Evolutionary conservation across 2,888 invertebrate genomes (phyloP), one percentile per base, ranked within the genome.

Genomic region (Sesia bembeciformis): DNA sequence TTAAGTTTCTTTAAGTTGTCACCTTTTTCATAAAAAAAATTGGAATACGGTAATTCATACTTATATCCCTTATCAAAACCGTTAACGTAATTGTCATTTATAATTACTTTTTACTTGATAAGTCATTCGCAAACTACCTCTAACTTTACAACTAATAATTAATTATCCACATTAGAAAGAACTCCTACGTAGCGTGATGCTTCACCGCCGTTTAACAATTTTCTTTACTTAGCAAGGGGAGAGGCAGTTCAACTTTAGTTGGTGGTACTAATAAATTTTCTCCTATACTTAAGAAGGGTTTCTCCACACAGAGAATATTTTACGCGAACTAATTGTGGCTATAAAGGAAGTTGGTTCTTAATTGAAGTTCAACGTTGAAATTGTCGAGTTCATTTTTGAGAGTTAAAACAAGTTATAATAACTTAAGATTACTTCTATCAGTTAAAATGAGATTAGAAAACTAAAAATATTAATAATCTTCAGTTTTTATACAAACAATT

Each of bases 221-320:
- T 46, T 8, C 23, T n/a, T 46, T n/a, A 46, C n/a, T 46, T 46
- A 8, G 4, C 8, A 5, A 4, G 50, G 38, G 39, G 38, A 3
- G 50, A 38, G 39, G 5, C 38, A 39, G 50, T 50, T 59, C 52
- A 52, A 57, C 57, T 69, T 66, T 70, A 72, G 55, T 62, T 63
- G 58, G 67, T 71, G 66, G 69, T 62, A 67, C 72, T 76, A 74
- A 75, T 71, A 61, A 76, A 65, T 64, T 60, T 60, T 53, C 39
- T 50, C 56, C 59, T 57, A 61, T 58, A 62, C 63, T 65, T 61
- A 64, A 50, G 66, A 59, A 68, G 66, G 72, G 65, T 58, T 64
- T 50, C 7, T 4, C 74, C 73, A 73, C 79, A 80, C 73, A 85
- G 69, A 60, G 86, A 86, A 87, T 87, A 85, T 84, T 85, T 83